Evolutionary conservation across 2,888 invertebrate species (phyloP).

Genomic region (Athalia rosae): DNA sequence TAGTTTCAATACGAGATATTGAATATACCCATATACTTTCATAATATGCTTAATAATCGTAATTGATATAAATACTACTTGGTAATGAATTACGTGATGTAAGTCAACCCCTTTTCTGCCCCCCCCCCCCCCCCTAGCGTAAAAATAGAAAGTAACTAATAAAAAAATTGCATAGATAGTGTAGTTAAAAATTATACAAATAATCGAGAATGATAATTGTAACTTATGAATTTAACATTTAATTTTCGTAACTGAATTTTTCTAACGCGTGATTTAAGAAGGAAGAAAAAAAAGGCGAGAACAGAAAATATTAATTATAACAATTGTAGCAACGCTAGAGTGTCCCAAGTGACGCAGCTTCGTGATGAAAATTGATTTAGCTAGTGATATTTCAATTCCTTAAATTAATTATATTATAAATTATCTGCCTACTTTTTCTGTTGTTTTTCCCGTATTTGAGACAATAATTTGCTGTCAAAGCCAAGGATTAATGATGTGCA

Average conservation of each 20-base stretch:
- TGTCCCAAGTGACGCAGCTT: constrained; percentile 15
- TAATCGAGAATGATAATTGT: constrained; percentile 15
- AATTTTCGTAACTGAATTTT: constrained; percentile 41
- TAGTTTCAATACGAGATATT: constrained; percentile 10
- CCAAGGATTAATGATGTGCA: not conserved
- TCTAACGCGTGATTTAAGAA: constrained; percentile 31
- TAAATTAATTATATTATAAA: constrained; percentile 25
- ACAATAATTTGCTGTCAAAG: constrained; percentile 49
- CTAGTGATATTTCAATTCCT: constrained; percentile 34
- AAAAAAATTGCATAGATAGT: constrained; percentile 10
- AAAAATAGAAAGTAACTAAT: constrained; percentile 20
- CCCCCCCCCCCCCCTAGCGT: not conserved
- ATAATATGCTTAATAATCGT: not conserved
- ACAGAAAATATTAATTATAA: constrained; percentile 23
- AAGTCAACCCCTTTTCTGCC: constrained; percentile 11
- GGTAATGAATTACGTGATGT: constrained; percentile 29
- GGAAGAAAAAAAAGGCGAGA: constrained; percentile 40
- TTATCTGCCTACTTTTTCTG: not conserved
- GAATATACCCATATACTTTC: not conserved
- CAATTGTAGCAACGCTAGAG: constrained; percentile 27
- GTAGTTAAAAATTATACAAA: constrained; percentile 9
- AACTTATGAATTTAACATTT: constrained; percentile 30
- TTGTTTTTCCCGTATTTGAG: constrained; percentile 39
- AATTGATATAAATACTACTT: constrained; percentile 33
- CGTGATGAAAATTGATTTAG: constrained; percentile 36